Percentiles rank a stretch among this genome's conserved stretches.
phyloP scores from a whole-genome alignment of 2,888 invertebrate genomes.

The Nineta flava region DNA sequence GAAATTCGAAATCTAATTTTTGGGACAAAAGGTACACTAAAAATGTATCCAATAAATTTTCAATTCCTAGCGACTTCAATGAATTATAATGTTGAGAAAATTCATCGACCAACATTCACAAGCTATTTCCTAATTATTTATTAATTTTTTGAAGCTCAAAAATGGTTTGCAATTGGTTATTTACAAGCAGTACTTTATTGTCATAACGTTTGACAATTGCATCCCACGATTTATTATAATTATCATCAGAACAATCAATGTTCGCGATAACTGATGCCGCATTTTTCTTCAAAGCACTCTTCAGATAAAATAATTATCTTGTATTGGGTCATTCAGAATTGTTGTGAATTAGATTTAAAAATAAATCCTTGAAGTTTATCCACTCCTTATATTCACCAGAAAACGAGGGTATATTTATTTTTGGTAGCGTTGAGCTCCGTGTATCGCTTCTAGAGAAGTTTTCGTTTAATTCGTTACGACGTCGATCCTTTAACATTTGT shows the following conservation, averaged over 20 bases:
- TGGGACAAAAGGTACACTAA: no score
- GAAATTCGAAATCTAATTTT: not conserved
- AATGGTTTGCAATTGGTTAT: not conserved
- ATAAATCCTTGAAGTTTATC: no score
- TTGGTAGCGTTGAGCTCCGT: not conserved
- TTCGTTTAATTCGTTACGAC: not conserved
- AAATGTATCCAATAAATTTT: no score
- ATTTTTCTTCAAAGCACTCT: not conserved
- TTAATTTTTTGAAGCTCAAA: no score
- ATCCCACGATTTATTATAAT: not conserved
- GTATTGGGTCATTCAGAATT: not conserved
- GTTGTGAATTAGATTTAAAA: no score
- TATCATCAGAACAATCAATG: not conserved
- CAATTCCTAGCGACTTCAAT: no score
- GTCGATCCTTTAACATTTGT: not conserved
- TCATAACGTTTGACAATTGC: not conserved
- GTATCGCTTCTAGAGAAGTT: not conserved
- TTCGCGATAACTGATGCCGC: not conserved
- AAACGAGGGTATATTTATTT: not conserved
- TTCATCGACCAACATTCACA: no score
- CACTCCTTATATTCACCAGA: not conserved
- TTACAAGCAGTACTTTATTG: not conserved
- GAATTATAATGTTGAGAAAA: no score
- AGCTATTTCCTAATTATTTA: no score
- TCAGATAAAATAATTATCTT: not conserved